Conservation (phyloP, 2,797 vertebrate genomes). For the Ptychadena robeensis region DNA sequence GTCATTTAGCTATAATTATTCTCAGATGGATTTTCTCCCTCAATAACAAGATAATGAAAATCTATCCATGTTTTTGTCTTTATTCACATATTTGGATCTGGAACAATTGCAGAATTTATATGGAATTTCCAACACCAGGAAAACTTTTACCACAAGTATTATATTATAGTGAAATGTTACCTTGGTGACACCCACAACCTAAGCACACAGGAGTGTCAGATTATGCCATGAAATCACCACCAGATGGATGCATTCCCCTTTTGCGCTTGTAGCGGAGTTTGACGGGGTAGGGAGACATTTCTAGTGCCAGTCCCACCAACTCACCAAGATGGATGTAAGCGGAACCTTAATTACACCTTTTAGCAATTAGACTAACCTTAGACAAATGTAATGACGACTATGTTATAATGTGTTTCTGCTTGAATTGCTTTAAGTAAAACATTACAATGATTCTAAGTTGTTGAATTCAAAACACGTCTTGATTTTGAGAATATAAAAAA, state of each 20-base stretch:
- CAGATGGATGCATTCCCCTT: slow-evolving; percentile 3
- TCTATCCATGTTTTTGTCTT: background rate
- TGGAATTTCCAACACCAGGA: slow-evolving; percentile 8
- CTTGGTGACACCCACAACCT: slow-evolving; percentile 20
- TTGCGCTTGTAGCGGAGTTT: background rate
- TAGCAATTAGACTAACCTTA: background rate
- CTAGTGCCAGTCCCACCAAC: background rate
- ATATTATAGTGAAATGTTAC: slow-evolving; percentile 1
- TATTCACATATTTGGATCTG: background rate
- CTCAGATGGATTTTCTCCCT: background rate
- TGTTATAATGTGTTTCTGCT: no score
- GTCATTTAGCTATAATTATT: background rate
- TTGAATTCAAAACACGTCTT: no score
- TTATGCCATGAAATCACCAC: background rate
- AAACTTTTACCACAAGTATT: background rate
- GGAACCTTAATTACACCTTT: background rate
- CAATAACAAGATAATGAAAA: slow-evolving; percentile 6
- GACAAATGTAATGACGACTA: no score
- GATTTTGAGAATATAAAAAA: no score
- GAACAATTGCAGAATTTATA: slow-evolving; percentile 7
- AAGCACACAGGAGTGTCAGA: background rate
- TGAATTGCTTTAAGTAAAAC: no score
- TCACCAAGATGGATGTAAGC: background rate
- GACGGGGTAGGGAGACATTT: background rate
- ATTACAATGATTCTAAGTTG: no score